phyloP scores from a whole-genome alignment of 2,888 invertebrate genomes.

The Hipparchia sbordonii region DNA sequence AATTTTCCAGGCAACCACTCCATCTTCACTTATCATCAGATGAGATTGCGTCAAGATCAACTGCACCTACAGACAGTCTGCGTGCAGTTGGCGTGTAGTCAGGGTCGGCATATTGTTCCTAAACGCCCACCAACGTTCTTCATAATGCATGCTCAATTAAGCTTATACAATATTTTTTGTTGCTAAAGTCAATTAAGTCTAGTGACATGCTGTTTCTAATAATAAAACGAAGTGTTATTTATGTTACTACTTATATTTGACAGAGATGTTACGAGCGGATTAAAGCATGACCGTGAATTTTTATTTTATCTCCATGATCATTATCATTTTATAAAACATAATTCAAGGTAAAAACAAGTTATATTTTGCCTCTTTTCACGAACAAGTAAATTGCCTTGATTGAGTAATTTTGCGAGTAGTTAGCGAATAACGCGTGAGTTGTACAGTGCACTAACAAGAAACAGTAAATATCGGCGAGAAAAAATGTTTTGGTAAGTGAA shows the following conservation, averaged over 20 bases:
- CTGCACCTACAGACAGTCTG: no score
- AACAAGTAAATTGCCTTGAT: not conserved
- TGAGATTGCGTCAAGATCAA: no score
- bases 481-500: slow-evolving; percentile 2
- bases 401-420: not conserved
- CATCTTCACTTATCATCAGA: no score
- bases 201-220: not conserved
- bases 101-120: no score
- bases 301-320: not conserved
- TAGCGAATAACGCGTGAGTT: not conserved
- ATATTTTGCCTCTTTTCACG: not conserved
- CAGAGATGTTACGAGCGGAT: not conserved
- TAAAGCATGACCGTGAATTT: not conserved
- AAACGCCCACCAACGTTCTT: no score
- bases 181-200: not conserved
- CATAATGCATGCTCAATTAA: no score
- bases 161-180: no score
- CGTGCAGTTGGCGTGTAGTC: no score
- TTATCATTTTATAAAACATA: not conserved
- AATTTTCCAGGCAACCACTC: no score
- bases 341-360: not conserved
- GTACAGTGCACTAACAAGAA: not conserved
- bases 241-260: not conserved
- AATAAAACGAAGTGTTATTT: not conserved
- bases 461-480: not conserved